Conservation (phyloP, 2,888 invertebrate genomes). For the Eupithecia tripunctaria region DNA sequence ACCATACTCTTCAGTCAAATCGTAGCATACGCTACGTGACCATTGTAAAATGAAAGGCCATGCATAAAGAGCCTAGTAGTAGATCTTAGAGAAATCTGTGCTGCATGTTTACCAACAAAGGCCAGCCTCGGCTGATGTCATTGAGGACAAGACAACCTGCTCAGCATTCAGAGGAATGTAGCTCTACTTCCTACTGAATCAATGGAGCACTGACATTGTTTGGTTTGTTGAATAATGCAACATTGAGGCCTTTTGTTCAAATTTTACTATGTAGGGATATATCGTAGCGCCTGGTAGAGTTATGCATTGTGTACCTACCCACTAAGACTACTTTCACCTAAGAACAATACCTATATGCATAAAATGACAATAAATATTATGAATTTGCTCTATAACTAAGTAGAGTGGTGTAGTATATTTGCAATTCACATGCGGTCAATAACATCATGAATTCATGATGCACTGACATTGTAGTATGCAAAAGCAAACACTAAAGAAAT, state of each 20-base stretch:
- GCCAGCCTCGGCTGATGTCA: conserved; percentile 24
- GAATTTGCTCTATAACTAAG: not conserved
- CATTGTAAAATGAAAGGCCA: not conserved
- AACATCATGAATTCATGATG: not conserved
- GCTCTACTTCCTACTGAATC: conserved; percentile 28
- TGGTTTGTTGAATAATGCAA: conserved; percentile 14
- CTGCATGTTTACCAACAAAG: conserved; percentile 11
- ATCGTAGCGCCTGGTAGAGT: too few relatives aligned
- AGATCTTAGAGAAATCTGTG: not conserved
- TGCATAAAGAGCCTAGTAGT: not conserved
- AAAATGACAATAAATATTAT: too few relatives aligned
- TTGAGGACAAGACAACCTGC: conserved; percentile 18
- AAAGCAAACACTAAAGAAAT: not conserved
- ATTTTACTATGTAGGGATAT: not conserved
- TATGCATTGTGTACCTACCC: too few relatives aligned
- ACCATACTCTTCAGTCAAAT: not conserved
- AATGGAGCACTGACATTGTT: conserved; percentile 14
- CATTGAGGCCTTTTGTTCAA: not conserved
- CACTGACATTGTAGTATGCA: not conserved
- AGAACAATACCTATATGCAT: too few relatives aligned
- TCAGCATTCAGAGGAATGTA: conserved; percentile 24
- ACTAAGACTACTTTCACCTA: too few relatives aligned
- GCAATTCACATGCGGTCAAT: not conserved
- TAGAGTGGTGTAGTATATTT: not conserved
- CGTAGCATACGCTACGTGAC: not conserved